Evolutionary conservation across 92 coral and sea anemone genomes (phyloP), one percentile per base, ranked within the genome.

Genomic region (Meandrina meandrites): DNA sequence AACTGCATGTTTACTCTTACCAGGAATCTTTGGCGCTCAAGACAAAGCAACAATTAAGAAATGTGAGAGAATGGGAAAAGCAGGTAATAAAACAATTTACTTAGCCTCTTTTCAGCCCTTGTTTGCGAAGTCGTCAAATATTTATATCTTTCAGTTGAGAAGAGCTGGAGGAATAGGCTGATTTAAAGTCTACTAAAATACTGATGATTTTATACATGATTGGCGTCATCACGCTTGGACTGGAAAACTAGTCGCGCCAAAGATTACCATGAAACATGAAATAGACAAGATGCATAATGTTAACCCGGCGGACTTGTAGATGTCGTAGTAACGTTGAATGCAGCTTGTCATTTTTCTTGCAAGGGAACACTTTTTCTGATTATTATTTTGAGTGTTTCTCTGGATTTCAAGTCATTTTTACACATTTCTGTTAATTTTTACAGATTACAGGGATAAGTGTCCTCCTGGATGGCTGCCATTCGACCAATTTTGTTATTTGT

Each of bases 401-500:
- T 35, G 19, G 47, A 17, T 17, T 72, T 71, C 22, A 71, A 21
- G 3, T 64, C 27, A 64, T 7, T 21, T 11, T 17, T 47, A 70
- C 60, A 7, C 48, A 8, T 73, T 73, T 73, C 30, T 21, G 30
- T 31, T 24, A 24, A 18, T 22, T 4, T 48, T 62, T 67, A 17
- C 36, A 81, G 85, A 64, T 31, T 81, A 40, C 21, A 81, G 76
- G 37, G 28, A 81, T 16, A 56, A 64, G 27, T 96, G 98, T 51
- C 98, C 98, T 7, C 45, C 40, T n/a, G 95, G 93, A 27, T 96
- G 97, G 97, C 40, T 87, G 28, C n/a, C 86, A 8, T 95, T 84
- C 78, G 93, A 84, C 17, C 93, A 94, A 69, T 96, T 92, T 50
- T 96, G 98, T 84, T 96, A 92, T 92, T 86, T 91, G 75, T 80